These are phyloP conservation scores for Drosophila melanogaster DNA, from an alignment of 1,140 invertebrate species.

Conservation along the genomic window Release_6_plus_ISO1_MT NC_004354.4:14546501-14547000, in stretches of 20 bases:
- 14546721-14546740: conserved; percentile 13
- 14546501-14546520: no score
- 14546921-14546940: background rate
- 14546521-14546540: no score
- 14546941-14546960: conserved; percentile 2
- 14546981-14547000: conserved; percentile 72
- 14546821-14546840: conserved; percentile 17
- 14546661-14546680: background rate
- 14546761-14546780: conserved; percentile 68
- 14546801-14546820: conserved; percentile 54
- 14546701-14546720: background rate
- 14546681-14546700: background rate
- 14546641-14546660: conserved; percentile 1
- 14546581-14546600: no score
- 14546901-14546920: background rate
- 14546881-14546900: background rate
- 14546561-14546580: no score
- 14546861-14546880: conserved; percentile 34
- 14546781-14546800: conserved; percentile 65
- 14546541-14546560: no score
- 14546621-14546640: background rate
- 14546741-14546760: conserved; percentile 50
- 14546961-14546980: conserved; percentile 42
- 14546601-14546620: background rate
- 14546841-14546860: conserved; percentile 50